Evolutionary conservation across 2,888 invertebrate genomes (phyloP), one percentile per base, ranked within the genome.

Genomic region (Pollenia labialis): DNA sequence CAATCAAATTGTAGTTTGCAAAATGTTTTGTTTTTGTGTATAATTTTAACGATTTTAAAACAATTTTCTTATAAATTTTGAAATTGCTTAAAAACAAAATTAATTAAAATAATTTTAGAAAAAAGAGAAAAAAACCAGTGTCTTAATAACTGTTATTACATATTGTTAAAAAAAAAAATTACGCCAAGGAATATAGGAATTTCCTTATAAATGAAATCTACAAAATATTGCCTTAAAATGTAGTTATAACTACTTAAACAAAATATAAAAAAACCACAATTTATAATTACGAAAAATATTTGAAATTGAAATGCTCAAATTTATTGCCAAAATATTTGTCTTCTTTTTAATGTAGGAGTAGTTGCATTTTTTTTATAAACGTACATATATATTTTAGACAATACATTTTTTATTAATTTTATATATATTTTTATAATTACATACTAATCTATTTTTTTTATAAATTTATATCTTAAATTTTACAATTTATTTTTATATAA

Each of bases 231-330:
- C 86, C 86, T 86, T 86, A 85, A 81, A 77, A 62, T 64, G 48
- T 60, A 71, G 76, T 77, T 72, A 52, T 50, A 68, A 77, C 66
- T 48, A 48, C 62, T 32, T 42, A 50, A 62, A 60, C 11, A 52
- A 81, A 56, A 58, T 23, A 54, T 42, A 32, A 54, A 71, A n/a
- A 72, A 40, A 44, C 50, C 14, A 80, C 16, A 50, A 52, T 8
- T 64, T 14, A 44, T 32, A 40, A 58, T 16, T 56, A 32, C 32
- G 23, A 62, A 80, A 44, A 46, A 62, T 82, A 71, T 75, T 66
- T 86, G 44, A 79, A 79, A 72, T 56, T 72, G 9, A 62, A 79
- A 84, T 84, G 87, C 87, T 87, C 87, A 87, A 87, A 84, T 81
- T 68, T 84, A 81, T 84, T 84, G 84, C 81, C 81, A 77, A 84